phyloP scores from a whole-genome alignment of 2,888 invertebrate genomes.

The Argyresthia goedartella region DNA sequence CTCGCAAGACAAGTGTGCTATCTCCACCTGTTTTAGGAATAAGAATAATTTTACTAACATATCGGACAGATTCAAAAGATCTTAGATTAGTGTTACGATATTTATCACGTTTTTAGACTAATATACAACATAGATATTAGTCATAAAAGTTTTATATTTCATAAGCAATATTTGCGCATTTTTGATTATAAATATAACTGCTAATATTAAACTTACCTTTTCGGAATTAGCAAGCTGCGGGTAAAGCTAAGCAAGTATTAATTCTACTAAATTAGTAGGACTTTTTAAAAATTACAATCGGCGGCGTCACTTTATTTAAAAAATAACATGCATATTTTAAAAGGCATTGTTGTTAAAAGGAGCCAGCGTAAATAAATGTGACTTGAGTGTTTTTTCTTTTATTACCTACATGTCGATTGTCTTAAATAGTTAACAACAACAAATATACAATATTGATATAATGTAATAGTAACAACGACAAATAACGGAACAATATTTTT shows the following conservation, averaged over 20 bases:
- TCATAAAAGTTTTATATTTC: too few relatives aligned
- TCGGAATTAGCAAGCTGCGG: conserved; percentile 18
- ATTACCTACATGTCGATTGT: conserved; percentile 46
- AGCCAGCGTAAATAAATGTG: neutral
- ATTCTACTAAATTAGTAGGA: conserved; percentile 30
- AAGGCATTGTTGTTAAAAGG: neutral
- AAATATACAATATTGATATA: conserved; percentile 56
- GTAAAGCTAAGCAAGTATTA: conserved; percentile 19
- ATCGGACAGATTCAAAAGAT: neutral
- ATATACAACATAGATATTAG: too few relatives aligned
- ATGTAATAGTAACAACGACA: conserved; percentile 53
- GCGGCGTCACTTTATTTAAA: neutral
- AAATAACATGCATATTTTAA: too few relatives aligned
- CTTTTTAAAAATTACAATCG: neutral
- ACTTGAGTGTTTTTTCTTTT: conserved; percentile 40
- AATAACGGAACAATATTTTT: conserved; percentile 38
- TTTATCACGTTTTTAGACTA: too few relatives aligned
- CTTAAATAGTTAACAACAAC: conserved; percentile 68
- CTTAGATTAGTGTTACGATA: too few relatives aligned
- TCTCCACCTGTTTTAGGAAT: conserved; percentile 42
- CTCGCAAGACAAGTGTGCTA: conserved; percentile 47
- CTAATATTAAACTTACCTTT: conserved; percentile 26
- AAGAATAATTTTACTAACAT: neutral
- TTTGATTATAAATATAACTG: neutral
- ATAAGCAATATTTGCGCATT: too few relatives aligned